Conservation (phyloP, 2,888 invertebrate genomes). For the Monochamus alternatus region DNA sequence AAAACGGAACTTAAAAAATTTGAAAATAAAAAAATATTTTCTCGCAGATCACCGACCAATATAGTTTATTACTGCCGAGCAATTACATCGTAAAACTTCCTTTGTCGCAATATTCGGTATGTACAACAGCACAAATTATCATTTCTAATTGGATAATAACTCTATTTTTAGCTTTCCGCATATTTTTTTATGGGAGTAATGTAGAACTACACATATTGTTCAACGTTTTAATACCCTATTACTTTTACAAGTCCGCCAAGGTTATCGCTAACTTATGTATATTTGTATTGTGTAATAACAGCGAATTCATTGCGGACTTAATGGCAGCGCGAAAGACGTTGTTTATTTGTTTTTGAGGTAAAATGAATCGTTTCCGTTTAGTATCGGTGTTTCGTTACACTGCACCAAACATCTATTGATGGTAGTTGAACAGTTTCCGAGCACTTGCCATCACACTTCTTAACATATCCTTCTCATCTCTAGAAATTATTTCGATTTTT, state of each 20-base stretch:
- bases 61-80: neutral
- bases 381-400: neutral
- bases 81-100: neutral
- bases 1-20: too few species aligned
- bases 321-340: neutral
- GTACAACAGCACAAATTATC: neutral
- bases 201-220: neutral
- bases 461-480: too few species aligned
- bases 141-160: constrained; percentile 8
- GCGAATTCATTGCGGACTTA: neutral
- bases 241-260: neutral
- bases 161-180: constrained; percentile 4
- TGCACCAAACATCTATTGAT: too few species aligned
- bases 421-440: too few species aligned
- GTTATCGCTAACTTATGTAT: constrained; percentile 2
- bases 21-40: too few species aligned
- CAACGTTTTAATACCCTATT: neutral
- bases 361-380: neutral
- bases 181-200: neutral
- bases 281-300: constrained; percentile 14
- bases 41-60: neutral
- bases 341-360: neutral
- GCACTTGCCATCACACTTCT: too few species aligned
- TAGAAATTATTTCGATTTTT: too few species aligned
- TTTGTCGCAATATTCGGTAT: neutral